Conservation (phyloP, 2,113 vertebrate species). For the Parotia lawesii region DNA sequence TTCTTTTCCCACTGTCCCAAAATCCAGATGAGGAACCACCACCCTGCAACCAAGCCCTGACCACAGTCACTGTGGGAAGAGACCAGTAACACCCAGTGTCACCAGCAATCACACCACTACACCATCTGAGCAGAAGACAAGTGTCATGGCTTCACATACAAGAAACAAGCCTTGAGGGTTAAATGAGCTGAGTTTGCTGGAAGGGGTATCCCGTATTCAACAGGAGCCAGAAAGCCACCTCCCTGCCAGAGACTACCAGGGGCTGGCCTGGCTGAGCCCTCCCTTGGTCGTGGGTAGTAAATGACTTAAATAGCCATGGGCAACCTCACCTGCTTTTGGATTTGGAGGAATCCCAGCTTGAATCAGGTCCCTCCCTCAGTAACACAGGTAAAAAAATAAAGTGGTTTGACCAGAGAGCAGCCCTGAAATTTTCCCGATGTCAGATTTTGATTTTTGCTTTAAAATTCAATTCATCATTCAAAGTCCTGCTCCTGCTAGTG, state of each 20-base stretch:
- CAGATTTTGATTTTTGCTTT: not conserved
- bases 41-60: not conserved
- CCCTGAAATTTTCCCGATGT: not conserved
- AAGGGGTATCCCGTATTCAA: not conserved
- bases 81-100: not conserved
- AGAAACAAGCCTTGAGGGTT: not conserved
- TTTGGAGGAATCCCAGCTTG: not conserved
- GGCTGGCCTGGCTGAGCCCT: not conserved
- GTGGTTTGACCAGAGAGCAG: not conserved
- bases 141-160: fast-evolving
- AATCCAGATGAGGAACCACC: not conserved
- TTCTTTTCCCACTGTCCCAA: not conserved
- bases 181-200: not conserved
- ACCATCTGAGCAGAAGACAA: not conserved
- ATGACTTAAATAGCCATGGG: not conserved
- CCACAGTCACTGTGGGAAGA: not conserved
- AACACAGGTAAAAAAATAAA: not conserved
- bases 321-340: not conserved
- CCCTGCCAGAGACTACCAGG: not conserved
- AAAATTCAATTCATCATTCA: not conserved
- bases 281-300: fast-evolving
- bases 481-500: not conserved
- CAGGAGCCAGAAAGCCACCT: not conserved
- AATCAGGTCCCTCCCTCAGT: not conserved
- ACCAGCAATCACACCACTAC: not conserved